Evolutionary conservation across 2,888 invertebrate genomes (phyloP).

Genomic region (Lutraria lutraria): DNA sequence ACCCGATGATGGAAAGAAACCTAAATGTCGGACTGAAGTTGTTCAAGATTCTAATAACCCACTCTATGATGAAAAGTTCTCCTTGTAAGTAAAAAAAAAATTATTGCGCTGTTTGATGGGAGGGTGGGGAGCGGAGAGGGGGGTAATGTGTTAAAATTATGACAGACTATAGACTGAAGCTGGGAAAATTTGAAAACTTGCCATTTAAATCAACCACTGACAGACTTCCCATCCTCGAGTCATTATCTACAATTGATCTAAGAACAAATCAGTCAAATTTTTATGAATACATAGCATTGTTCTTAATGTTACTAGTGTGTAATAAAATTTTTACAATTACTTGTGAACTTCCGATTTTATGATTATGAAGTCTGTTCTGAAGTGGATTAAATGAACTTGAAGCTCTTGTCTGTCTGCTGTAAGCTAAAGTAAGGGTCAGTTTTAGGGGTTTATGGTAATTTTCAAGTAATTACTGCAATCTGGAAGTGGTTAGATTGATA

Average conservation of each 20-base stretch:
- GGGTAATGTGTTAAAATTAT: not conserved
- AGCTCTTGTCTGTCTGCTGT: constrained; percentile 7
- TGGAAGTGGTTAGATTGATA: constrained; percentile 37
- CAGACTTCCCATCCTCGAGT: not conserved
- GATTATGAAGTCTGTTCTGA: not conserved
- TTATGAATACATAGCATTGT: constrained; percentile 21
- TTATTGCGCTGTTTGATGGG: not conserved
- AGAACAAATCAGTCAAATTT: constrained; percentile 14
- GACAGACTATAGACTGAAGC: constrained; percentile 1
- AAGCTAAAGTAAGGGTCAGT: not conserved
- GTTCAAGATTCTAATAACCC: constrained; percentile 83
- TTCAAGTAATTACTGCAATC: constrained; percentile 38
- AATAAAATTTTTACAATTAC: constrained; percentile 15
- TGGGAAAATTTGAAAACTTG: not conserved
- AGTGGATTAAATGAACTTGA: constrained; percentile 18
- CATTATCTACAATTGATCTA: constrained; percentile 2
- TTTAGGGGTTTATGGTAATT: constrained; percentile 36
- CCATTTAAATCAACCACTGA: not conserved
- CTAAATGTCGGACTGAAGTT: constrained; percentile 83
- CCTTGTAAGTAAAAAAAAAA: constrained; percentile 82
- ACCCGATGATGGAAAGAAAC: constrained; percentile 82
- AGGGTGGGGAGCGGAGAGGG: no score
- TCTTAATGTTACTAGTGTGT: not conserved
- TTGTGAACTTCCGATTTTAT: constrained; percentile 21
- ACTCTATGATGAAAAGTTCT: constrained; percentile 85